Percentiles rank a stretch among this genome's conserved stretches.
Evolutionary conservation across 2,113 vertebrate genomes (phyloP).

Genomic region (Saccopteryx leptura): DNA sequence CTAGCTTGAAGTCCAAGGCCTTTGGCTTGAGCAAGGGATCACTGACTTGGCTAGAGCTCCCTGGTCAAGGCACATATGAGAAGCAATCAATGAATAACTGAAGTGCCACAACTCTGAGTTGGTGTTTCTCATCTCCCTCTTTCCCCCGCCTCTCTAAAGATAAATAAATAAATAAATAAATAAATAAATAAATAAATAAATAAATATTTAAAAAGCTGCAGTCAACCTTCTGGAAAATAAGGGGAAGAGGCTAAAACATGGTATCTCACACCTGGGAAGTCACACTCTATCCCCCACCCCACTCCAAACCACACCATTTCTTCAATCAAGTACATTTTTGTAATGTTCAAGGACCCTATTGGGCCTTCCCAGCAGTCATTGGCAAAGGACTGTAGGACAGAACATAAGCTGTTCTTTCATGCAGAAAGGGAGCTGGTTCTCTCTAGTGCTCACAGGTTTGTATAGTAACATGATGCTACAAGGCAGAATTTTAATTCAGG

Average conservation of each 20-base stretch:
- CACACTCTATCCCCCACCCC: neutral
- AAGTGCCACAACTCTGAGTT: too few species aligned
- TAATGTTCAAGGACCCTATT: neutral
- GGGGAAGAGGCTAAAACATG: neutral
- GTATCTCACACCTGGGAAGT: neutral
- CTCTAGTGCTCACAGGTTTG: neutral
- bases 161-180: too few species aligned
- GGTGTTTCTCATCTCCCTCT: too few species aligned
- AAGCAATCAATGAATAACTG: too few species aligned
- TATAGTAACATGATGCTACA: neutral
- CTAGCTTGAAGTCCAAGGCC: too few species aligned
- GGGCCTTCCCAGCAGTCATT: neutral
- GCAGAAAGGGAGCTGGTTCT: neutral
- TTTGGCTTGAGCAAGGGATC: too few species aligned
- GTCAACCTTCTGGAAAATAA: constrained; percentile 51
- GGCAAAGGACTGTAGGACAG: neutral
- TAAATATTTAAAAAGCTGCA: constrained; percentile 18
- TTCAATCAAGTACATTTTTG: neutral
- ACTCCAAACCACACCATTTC: neutral
- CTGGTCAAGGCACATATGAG: too few species aligned
- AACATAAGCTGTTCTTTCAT: neutral
- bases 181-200: too few species aligned
- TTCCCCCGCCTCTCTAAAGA: too few species aligned
- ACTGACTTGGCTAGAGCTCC: too few species aligned
- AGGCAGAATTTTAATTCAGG: neutral